Percentiles rank a stretch among this genome's conserved stretches.
Conservation (phyloP, 2,113 vertebrate genomes). For the Lepus americanus region DNA sequence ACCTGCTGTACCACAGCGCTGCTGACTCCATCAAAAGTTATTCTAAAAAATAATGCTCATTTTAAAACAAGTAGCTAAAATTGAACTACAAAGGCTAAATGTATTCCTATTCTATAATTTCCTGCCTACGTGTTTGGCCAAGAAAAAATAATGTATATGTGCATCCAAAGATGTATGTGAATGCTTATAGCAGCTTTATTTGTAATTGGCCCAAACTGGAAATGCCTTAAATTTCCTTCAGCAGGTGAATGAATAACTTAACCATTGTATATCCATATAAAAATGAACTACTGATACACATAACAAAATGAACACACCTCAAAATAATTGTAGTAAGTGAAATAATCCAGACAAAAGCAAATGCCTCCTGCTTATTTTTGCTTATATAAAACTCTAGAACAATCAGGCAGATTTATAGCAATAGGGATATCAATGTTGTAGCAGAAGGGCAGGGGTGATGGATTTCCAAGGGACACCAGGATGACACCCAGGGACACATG, state of each 20-base stretch:
- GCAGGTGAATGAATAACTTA: background rate
- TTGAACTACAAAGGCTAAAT: background rate
- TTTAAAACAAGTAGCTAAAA: background rate
- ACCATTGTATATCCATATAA: background rate
- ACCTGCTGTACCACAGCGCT: too few relatives aligned
- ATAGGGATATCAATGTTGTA: constrained; percentile 31
- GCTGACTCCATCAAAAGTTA: background rate
- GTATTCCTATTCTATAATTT: background rate
- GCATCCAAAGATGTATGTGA: background rate
- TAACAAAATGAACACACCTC: background rate
- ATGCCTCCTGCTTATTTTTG: background rate
- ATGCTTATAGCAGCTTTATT: constrained; percentile 9
- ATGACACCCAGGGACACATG: background rate
- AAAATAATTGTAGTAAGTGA: constrained; percentile 19
- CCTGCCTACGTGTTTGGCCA: background rate
- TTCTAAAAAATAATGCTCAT: constrained; percentile 5
- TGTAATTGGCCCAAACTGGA: background rate
- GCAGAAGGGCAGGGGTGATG: background rate
- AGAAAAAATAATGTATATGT: background rate
- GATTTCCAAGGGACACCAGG: constrained; percentile 27
- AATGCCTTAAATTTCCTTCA: constrained; percentile 16
- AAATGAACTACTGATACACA: constrained; percentile 14
- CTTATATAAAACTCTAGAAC: constrained; percentile 49
- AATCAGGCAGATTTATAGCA: constrained; percentile 21
- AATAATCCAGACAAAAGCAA: constrained; percentile 30